phyloP scores from a whole-genome alignment of 2,113 vertebrate species.

The Bostrychus sinensis region DNA sequence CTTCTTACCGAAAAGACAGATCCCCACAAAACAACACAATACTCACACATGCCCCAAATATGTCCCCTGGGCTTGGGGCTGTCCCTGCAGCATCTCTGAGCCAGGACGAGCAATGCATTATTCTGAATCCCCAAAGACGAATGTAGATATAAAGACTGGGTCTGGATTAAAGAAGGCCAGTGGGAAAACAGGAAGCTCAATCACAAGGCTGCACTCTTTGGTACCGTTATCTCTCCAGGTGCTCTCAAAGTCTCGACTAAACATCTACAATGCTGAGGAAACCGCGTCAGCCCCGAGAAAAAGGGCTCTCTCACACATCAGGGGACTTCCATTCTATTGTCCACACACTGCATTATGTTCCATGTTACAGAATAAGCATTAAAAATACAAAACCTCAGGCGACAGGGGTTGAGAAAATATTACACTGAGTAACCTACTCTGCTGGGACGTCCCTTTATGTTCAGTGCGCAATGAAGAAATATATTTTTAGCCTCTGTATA shows the following conservation, averaged over 20 bases:
- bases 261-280: conserved; percentile 53
- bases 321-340: conserved; percentile 75
- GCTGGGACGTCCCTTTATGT: not conserved
- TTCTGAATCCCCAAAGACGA: conserved; percentile 49
- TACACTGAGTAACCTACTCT: not conserved
- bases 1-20: conserved; percentile 59
- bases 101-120: conserved; percentile 56
- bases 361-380: conserved; percentile 36
- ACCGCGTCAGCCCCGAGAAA: conserved; percentile 31
- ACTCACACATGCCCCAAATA: conserved; percentile 19
- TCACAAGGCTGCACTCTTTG: conserved; percentile 43
- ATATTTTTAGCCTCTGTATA: no score
- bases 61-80: conserved; percentile 31
- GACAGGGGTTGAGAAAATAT: not conserved
- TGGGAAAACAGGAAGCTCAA: conserved; percentile 59
- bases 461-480: not conserved
- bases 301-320: conserved; percentile 52
- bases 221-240: conserved; percentile 68
- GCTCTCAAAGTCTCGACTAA: conserved; percentile 51
- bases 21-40: conserved; percentile 37
- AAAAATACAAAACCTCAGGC: conserved; percentile 43
- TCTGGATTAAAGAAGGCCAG: conserved; percentile 44
- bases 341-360: conserved; percentile 50
- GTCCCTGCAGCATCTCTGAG: conserved; percentile 31
- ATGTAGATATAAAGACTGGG: conserved; percentile 41